Conservation (phyloP, 2,797 vertebrate genomes). For the Rhodeus uyekii region DNA sequence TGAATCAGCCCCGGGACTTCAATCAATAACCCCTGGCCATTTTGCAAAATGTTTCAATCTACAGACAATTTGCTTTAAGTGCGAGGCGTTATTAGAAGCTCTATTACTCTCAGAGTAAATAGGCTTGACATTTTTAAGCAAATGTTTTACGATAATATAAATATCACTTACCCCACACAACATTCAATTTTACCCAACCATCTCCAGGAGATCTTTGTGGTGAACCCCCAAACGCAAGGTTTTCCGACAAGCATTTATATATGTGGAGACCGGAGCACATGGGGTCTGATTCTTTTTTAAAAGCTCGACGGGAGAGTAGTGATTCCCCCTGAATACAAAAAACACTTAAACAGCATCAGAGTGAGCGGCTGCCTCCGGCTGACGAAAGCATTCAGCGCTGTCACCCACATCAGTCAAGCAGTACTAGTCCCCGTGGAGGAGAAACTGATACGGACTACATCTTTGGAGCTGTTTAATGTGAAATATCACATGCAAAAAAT, state of each 20-base stretch:
- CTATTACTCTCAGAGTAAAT: slow-evolving; percentile 41
- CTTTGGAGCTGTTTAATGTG: slow-evolving; percentile 68
- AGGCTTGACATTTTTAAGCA: slow-evolving; percentile 40
- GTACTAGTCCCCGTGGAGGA: slow-evolving; percentile 72
- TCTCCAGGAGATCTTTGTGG: slow-evolving; percentile 36
- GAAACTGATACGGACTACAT: slow-evolving; percentile 66
- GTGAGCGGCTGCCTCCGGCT: slow-evolving; percentile 71
- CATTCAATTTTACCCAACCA: slow-evolving; percentile 28
- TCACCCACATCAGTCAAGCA: slow-evolving; percentile 78
- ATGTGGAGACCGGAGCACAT: slow-evolving; percentile 6
- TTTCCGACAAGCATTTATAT: background rate
- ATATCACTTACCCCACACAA: slow-evolving; percentile 38
- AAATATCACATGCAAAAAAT: slow-evolving; percentile 70
- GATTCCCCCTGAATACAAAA: slow-evolving; percentile 77
- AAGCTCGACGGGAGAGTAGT: slow-evolving; percentile 68
- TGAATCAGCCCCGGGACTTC: slow-evolving; percentile 49
- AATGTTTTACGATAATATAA: slow-evolving; percentile 36
- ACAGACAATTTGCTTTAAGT: slow-evolving; percentile 51
- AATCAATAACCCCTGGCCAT: slow-evolving; percentile 57
- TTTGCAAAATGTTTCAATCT: slow-evolving; percentile 53
- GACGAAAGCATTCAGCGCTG: slow-evolving; percentile 74
- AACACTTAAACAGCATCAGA: slow-evolving; percentile 71
- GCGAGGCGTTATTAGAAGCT: slow-evolving; percentile 24
- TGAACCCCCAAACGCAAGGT: background rate
- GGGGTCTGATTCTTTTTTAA: slow-evolving; percentile 49